A percentile compares a stretch with the other conserved stretches of the same genome.
Conservation (phyloP, 2,797 vertebrate genomes). For the Todus mexicanus region DNA sequence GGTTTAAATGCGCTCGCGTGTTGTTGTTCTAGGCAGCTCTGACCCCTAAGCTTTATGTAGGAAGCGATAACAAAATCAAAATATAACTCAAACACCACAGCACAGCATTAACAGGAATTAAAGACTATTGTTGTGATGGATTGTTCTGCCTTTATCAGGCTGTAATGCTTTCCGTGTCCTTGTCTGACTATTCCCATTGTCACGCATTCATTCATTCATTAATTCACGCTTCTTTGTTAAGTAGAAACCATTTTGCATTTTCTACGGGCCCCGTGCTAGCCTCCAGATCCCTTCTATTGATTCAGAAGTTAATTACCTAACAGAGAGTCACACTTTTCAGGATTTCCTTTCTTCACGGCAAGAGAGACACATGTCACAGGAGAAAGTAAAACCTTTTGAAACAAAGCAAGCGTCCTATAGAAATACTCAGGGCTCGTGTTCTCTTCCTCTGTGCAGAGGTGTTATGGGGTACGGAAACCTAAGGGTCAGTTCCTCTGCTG, state of each 20-base stretch:
- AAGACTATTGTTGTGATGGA: conserved; percentile 35
- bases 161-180: conserved; percentile 18
- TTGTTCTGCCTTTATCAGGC: conserved; percentile 49
- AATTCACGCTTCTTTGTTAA: conserved; percentile 50
- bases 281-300: conserved; percentile 52
- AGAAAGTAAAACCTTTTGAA: not conserved
- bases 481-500: not conserved
- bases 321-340: conserved; percentile 22
- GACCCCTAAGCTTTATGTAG: not conserved
- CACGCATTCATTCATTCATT: conserved; percentile 16
- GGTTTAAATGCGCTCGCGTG: not conserved
- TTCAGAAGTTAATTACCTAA: conserved; percentile 67
- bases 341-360: conserved; percentile 9
- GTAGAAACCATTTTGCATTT: conserved; percentile 58
- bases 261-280: not conserved
- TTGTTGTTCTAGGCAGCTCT: not conserved
- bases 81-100: conserved; percentile 26
- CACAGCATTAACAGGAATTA: conserved; percentile 22
- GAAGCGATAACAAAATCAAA: conserved; percentile 45
- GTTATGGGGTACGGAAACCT: not conserved
- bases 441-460: not conserved
- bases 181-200: conserved; percentile 27
- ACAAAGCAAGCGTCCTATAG: not conserved
- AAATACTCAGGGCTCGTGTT: not conserved
- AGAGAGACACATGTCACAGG: not conserved